Conservation (phyloP, 2,888 invertebrate genomes). For the Cyclophora punctaria region DNA sequence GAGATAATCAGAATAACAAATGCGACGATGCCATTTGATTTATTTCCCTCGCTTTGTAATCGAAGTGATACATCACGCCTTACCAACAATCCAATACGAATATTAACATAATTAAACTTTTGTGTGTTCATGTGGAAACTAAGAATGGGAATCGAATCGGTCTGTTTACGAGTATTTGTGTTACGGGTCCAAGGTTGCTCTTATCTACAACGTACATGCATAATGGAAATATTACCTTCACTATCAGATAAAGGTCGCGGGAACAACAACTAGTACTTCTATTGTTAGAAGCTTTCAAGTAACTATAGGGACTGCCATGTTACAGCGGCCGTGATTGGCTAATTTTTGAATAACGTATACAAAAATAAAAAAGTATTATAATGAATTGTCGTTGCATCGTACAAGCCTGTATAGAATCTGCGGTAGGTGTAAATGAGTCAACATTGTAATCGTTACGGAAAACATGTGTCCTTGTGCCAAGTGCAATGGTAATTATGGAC, state of each 20-base stretch:
- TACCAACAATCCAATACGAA: conserved; percentile 6
- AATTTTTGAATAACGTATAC: too few relatives aligned
- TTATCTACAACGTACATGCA: too few relatives aligned
- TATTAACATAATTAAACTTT: conserved; percentile 52
- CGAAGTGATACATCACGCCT: conserved; percentile 34
- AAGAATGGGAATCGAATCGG: neutral
- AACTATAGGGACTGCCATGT: too few relatives aligned
- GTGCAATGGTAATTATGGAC: conserved; percentile 26
- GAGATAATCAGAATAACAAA: conserved; percentile 45
- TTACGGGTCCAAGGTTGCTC: too few relatives aligned
- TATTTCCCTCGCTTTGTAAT: conserved; percentile 35
- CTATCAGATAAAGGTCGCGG: conserved; percentile 14
- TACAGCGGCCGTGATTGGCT: too few relatives aligned
- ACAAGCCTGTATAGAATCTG: too few relatives aligned
- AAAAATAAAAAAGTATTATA: too few relatives aligned
- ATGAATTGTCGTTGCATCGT: too few relatives aligned
- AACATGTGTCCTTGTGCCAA: conserved; percentile 26
- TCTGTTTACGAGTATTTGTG: too few relatives aligned
- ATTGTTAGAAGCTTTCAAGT: too few relatives aligned
- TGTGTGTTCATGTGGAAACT: neutral
- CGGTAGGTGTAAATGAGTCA: too few relatives aligned
- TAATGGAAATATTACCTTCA: neutral
- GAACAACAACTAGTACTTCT: too few relatives aligned
- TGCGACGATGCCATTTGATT: conserved; percentile 48
- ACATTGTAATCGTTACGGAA: conserved; percentile 11